Evolutionary conservation across 2,113 vertebrate species (phyloP), one percentile per base, ranked within the genome.

Genomic region (Thunnus maccoyii): DNA sequence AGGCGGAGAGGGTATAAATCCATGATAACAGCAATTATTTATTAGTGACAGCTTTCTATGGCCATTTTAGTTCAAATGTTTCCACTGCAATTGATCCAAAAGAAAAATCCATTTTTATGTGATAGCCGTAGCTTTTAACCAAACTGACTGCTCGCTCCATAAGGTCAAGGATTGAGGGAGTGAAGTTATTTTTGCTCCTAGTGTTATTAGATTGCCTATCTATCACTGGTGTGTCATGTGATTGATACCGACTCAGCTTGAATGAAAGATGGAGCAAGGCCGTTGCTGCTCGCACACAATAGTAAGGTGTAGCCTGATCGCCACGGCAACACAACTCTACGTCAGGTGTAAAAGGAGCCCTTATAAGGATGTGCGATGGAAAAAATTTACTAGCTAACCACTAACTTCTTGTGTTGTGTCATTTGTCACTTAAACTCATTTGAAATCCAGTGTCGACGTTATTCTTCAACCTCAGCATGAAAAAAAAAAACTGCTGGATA

Each of bases 121-220:
- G 87, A 92, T 82, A 88, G 90, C 87, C 20, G 76, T 73, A 41
- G 85, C 90, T 92, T 93, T 92, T 91, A 93, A 86, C 82, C 89
- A 91, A 93, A 92, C 88, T 6, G 76, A 89, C 79, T 89, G 82
- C 75, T 54, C 15, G 76, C 78, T 83, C 82, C 44, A 22, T 90
- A 83, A 90, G 92, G 91, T 93, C 93, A 94, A 93, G 90, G 89
- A 90, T 91, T 92, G 93, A 93, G 87, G 82, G 89, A 89, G 88
- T 69, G 82, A 86, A 89, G 90, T 86, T 85, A 84, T 91, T 91
- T 91, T 88, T 85, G 77, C 82, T 85, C 66, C 78, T 75, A 46
- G 80, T 86, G 84, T 88, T 89, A 79, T 85, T 78, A 88, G 83
- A 92, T 94, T 92, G 92, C 91, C 92, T 89, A 90, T 91, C 87